Evolutionary conservation across 2,113 vertebrate species (phyloP).

Genomic region (Poicephalus meyeri): DNA sequence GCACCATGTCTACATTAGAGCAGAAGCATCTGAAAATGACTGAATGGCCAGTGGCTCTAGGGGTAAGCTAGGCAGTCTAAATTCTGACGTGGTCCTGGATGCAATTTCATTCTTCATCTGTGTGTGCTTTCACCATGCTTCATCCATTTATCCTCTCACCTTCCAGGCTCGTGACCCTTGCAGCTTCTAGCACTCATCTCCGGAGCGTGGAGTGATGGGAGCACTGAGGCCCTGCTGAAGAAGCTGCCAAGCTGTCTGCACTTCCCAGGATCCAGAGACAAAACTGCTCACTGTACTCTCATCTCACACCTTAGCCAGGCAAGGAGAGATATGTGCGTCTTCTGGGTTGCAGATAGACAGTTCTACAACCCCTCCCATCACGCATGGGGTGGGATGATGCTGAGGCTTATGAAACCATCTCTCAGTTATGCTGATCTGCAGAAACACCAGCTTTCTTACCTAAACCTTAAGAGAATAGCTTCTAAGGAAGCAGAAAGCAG

Average conservation of each 20-base stretch:
- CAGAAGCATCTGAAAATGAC: not conserved
- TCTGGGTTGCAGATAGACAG: not conserved
- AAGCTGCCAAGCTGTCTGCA: not conserved
- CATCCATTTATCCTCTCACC: not conserved
- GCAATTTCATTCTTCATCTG: not conserved
- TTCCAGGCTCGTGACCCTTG: not conserved
- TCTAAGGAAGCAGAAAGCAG: not conserved
- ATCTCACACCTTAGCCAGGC: not conserved
- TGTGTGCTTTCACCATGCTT: not conserved
- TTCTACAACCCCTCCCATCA: not conserved
- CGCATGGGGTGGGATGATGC: not conserved
- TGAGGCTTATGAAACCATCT: not conserved
- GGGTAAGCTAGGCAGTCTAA: not conserved
- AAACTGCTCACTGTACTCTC: not conserved
- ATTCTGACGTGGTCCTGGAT: not conserved
- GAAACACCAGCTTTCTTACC: not conserved
- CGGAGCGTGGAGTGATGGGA: fast-evolving
- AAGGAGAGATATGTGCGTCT: not conserved
- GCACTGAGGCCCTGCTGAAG: not conserved
- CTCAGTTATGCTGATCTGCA: not conserved
- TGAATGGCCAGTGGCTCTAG: not conserved
- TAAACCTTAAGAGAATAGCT: not conserved
- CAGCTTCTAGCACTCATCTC: not conserved
- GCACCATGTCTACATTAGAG: not conserved
- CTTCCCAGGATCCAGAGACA: not conserved